Base-by-base conservation (phyloP, 2,113 vertebrate genomes). In the Hyaena hyaena region DNA sequence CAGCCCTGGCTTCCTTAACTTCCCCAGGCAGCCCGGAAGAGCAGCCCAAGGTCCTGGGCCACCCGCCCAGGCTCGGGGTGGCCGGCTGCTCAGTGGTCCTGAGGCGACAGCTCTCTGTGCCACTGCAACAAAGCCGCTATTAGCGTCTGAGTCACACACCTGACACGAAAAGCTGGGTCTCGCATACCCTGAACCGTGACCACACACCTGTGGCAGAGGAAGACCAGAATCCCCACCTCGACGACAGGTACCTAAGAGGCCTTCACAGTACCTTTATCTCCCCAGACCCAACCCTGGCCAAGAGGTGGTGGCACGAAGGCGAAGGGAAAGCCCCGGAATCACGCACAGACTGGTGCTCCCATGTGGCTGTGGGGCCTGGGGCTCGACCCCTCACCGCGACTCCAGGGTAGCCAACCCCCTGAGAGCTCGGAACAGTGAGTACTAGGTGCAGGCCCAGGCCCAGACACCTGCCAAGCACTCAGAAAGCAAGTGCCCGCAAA, bases 291-390 rank as follows among this genome's bases (percentile, higher is more conserved):
- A 21, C 33, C 65, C 5, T 8, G 11, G 14, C 83, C 28, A 0
- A 58, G 17, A 35, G 19, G 4, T 0, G 0, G 48, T 0, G 2
- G 33, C n/a, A 4, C 3, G 21, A 10, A 0, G 1, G 10, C 2
- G 4, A 50, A 35, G 23, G 68, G 39, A 12, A 11, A 0, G 2
- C 10, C 31, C 53, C 4, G 45, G 15, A n/a, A 16, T 43, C 23
- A 1, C 4, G 24, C 0, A 0, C 28, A 43, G 33, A 7, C 31
- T 8, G 0, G 0, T 16, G 45, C n/a, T n/a, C 58, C 16, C 0
- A 33, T 8, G 26, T 23, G 65, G 58, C 73, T 28, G 2, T 15
- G 50, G 39, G 26, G 2, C 28, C 53, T 11, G 10, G 53, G 33
- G 24, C 43, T 65, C 10, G 1, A 4, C 6, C 33, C 76, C n/a